Evolutionary conservation across 30 jellyfish, hydroid and myxozoan species (phyloP).

Genomic region (Aurelia sp.): DNA sequence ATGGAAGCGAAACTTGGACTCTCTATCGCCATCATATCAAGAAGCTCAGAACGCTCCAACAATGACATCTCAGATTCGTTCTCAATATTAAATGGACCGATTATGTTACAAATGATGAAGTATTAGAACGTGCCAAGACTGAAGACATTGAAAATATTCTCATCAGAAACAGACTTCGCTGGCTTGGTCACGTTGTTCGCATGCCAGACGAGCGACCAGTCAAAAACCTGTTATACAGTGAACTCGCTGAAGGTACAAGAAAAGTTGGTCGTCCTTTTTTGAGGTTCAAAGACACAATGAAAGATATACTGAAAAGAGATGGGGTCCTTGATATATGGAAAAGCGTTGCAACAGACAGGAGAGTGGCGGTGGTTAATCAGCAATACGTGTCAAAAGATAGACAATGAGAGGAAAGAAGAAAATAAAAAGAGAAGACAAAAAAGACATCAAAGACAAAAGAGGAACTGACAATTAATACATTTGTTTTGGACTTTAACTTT

Average conservation of each 20-base stretch:
- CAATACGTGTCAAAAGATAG: no score
- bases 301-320: neutral
- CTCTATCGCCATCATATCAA: slow-evolving; percentile 40
- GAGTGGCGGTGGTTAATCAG: no score
- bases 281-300: no score
- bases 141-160: neutral
- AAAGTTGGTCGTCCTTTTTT: no score
- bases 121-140: slow-evolving; percentile 34
- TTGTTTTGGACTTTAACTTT: slow-evolving; percentile 7
- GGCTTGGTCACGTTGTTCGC: neutral
- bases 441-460: no score
- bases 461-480: neutral
- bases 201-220: neutral
- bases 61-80: slow-evolving; percentile 22
- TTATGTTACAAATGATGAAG: slow-evolving; percentile 32
- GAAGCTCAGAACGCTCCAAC: slow-evolving; percentile 43
- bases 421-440: neutral
- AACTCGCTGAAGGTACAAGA: no score
- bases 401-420: slow-evolving; percentile 4
- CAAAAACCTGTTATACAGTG: no score
- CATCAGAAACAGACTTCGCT: no score
- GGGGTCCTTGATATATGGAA: slow-evolving; percentile 9
- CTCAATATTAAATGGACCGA: slow-evolving; percentile 17
- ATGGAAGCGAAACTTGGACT: neutral
- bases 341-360: slow-evolving; percentile 6